Conservation (phyloP, 1,140 invertebrate genomes). For the Polyergus mexicanus region DNA sequence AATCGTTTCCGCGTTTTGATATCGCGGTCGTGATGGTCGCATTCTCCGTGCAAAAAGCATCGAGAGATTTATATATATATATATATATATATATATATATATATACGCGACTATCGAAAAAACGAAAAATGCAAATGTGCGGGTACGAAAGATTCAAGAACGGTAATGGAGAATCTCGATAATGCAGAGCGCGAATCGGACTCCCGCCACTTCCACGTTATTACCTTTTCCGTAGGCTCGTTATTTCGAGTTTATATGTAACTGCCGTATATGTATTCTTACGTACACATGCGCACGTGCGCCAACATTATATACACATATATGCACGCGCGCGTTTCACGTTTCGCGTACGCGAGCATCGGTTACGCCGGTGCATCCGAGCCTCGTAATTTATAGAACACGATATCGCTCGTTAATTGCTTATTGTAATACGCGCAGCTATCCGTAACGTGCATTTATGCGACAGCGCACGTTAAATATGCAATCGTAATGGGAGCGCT, state of each 20-base stretch:
- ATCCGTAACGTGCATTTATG: constrained; percentile 64
- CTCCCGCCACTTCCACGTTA: constrained; percentile 28
- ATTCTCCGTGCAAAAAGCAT: not conserved
- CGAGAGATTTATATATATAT: not conserved
- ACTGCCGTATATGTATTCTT: not conserved
- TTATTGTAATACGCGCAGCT: constrained; percentile 63
- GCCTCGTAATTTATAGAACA: constrained; percentile 61
- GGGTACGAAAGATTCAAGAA: constrained; percentile 49
- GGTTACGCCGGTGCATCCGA: constrained; percentile 57
- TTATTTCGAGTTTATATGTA: constrained; percentile 37
- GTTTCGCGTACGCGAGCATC: constrained; percentile 61
- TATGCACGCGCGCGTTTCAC: constrained; percentile 43
- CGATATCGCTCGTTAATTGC: constrained; percentile 64
- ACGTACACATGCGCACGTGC: not conserved
- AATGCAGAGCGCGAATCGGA: constrained; percentile 46
- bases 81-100: too few species aligned
- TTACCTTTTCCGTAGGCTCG: constrained; percentile 58
- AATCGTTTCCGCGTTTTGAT: constrained; percentile 38
- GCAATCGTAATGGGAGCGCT: constrained; percentile 58
- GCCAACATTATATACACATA: not conserved
- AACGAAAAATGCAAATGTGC: constrained; percentile 8
- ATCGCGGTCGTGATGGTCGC: not conserved
- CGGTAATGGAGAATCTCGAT: constrained; percentile 57
- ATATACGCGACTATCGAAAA: not conserved
- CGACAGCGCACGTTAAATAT: constrained; percentile 61